Evolutionary conservation across 2,888 invertebrate genomes (phyloP).

Genomic region (Entomobrya proxima): DNA sequence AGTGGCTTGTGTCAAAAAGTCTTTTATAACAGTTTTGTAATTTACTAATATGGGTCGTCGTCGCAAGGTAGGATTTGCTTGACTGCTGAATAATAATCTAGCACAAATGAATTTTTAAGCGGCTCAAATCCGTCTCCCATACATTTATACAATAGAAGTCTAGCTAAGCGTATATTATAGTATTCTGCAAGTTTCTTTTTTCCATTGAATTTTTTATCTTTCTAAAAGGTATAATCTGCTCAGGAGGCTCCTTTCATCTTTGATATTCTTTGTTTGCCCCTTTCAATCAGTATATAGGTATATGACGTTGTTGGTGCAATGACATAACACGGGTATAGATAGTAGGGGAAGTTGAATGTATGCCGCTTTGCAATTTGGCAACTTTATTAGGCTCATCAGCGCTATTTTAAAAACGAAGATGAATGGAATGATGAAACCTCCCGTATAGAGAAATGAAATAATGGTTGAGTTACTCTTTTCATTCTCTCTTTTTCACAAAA

Average conservation of each 20-base stretch:
- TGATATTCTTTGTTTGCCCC: neutral
- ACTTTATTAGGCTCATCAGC: neutral
- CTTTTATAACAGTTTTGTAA: neutral
- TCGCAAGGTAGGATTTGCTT: too few relatives aligned
- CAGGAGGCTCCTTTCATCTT: conserved; percentile 6
- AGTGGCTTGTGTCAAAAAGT: neutral
- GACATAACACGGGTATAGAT: conserved; percentile 8
- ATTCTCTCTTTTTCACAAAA: conserved; percentile 34
- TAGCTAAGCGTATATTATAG: neutral
- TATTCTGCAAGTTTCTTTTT: neutral
- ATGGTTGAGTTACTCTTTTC: conserved; percentile 62
- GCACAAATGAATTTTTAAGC: neutral
- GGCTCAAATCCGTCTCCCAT: neutral
- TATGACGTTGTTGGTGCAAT: neutral
- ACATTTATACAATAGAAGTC: neutral
- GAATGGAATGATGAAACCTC: conserved; percentile 57
- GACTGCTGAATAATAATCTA: neutral
- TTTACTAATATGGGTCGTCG: neutral
- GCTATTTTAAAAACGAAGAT: neutral
- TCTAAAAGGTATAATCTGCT: conserved; percentile 2
- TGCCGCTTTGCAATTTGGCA: neutral
- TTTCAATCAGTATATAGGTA: conserved; percentile 13
- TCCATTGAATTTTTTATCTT: conserved; percentile 3
- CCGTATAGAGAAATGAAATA: conserved; percentile 56
- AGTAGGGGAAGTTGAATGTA: neutral